A percentile compares a stretch with the other conserved stretches of the same genome.
These are phyloP conservation scores for Phyllostomus discolor DNA, from an alignment of 2,113 vertebrate species.

Conservation along the genomic window DNA sequence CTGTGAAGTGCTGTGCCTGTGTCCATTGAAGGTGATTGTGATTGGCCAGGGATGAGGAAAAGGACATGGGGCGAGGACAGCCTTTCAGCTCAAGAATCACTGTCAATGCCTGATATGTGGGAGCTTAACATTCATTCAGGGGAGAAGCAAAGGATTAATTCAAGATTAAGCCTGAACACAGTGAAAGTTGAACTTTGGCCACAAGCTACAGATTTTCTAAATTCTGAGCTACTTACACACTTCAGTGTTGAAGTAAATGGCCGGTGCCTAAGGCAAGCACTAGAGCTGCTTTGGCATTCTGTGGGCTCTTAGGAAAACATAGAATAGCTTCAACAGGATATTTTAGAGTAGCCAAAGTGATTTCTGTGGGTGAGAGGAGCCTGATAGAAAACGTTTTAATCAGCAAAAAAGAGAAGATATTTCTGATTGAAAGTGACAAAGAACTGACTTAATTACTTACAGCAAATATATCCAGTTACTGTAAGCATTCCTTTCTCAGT, in stretches of 20 bases:
- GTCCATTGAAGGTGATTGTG: not conserved
- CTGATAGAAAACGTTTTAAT: not conserved
- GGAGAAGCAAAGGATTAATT: not conserved
- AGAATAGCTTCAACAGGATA: not conserved
- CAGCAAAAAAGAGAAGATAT: not conserved
- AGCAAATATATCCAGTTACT: not conserved
- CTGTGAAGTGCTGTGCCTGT: not conserved
- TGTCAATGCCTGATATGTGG: not conserved
- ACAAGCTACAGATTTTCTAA: conserved; percentile 17
- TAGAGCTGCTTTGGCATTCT: not conserved
- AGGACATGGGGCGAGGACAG: not conserved
- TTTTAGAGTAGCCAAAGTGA: not conserved
- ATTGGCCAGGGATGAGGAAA: not conserved
- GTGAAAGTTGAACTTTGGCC: not conserved
- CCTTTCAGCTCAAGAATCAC: not conserved
- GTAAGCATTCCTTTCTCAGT: not conserved
- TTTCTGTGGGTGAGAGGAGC: not conserved
- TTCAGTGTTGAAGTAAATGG: not conserved
- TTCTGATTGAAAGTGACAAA: not conserved
- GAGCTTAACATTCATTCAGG: not conserved
- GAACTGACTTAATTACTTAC: not conserved
- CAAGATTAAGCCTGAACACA: not conserved
- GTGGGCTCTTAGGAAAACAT: conserved; percentile 23
- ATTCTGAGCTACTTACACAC: not conserved
- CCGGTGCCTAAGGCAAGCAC: not conserved